Conservation (phyloP, 2,888 invertebrate genomes). For the Cephus rjabovi region DNA sequence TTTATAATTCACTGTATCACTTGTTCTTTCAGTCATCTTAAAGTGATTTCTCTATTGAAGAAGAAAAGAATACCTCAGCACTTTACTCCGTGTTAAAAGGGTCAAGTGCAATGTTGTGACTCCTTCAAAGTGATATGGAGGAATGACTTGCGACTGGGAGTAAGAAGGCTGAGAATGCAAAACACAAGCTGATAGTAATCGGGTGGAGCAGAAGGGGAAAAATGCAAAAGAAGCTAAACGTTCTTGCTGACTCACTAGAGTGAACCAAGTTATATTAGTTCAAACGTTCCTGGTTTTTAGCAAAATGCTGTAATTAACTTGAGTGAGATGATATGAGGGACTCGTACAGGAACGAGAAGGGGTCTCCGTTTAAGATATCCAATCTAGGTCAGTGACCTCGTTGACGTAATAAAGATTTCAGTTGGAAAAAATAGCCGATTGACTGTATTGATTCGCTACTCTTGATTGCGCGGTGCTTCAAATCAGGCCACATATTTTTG, state of each 20-base stretch:
- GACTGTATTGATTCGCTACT: slow-evolving; percentile 3
- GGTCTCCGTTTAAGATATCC: slow-evolving; percentile 9
- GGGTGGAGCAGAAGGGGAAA: slow-evolving; percentile 6
- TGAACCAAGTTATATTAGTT: background rate
- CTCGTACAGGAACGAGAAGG: background rate
- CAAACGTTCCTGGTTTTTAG: slow-evolving; percentile 5
- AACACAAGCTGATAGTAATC: slow-evolving; percentile 8
- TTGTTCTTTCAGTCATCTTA: background rate
- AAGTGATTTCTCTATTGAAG: background rate
- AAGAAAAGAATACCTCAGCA: slow-evolving; percentile 10
- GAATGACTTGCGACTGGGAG: background rate
- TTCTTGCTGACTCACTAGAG: background rate
- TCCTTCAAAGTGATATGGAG: background rate
- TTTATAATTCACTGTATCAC: background rate
- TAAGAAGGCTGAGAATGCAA: background rate
- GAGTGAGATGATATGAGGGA: slow-evolving; percentile 12
- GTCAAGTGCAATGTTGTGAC: background rate
- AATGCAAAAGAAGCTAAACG: slow-evolving; percentile 11
- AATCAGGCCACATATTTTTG: background rate
- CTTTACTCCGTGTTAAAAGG: slow-evolving; percentile 9
- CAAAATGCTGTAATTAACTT: slow-evolving; percentile 20
- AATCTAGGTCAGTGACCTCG: slow-evolving; percentile 19
- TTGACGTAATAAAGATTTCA: slow-evolving; percentile 4
- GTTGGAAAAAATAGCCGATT: slow-evolving; percentile 3
- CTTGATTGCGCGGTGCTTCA: background rate